Conservation (phyloP, 2,888 invertebrate species). For the Morpho deidamia region DNA sequence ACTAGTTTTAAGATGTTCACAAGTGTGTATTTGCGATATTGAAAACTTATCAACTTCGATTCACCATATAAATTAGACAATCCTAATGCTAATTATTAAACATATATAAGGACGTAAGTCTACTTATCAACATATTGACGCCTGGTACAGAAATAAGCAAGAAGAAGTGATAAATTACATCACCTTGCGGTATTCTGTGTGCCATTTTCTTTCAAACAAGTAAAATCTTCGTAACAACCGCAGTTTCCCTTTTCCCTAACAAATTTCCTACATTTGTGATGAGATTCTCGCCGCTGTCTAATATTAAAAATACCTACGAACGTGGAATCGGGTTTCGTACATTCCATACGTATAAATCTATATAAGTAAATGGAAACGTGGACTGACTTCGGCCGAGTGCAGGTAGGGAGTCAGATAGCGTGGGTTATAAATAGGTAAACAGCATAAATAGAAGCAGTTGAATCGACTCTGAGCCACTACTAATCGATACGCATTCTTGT, state of each 20-base stretch:
- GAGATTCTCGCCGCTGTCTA: constrained; percentile 6
- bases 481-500: constrained; percentile 62
- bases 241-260: constrained; percentile 5
- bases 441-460: constrained; percentile 74
- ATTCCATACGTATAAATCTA: constrained; percentile 4
- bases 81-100: too few species aligned
- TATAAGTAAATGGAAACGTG: constrained; percentile 23
- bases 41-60: too few species aligned
- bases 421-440: constrained; percentile 75
- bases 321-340: constrained; percentile 5
- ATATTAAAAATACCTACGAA: constrained; percentile 15
- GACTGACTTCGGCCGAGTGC: constrained; percentile 39
- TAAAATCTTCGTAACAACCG: constrained; percentile 5
- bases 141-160: too few species aligned
- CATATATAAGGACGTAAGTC: too few species aligned
- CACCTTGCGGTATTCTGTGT: background rate
- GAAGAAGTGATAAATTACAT: constrained; percentile 1
- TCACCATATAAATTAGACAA: too few species aligned
- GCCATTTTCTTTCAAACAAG: constrained; percentile 2
- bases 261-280: constrained; percentile 13
- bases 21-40: too few species aligned
- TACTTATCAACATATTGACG: too few species aligned
- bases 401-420: constrained; percentile 65
- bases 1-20: too few species aligned
- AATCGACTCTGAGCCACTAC: constrained; percentile 66